Base-by-base conservation (phyloP, 2,113 vertebrate species). In the Amblyornis subalaris region DNA sequence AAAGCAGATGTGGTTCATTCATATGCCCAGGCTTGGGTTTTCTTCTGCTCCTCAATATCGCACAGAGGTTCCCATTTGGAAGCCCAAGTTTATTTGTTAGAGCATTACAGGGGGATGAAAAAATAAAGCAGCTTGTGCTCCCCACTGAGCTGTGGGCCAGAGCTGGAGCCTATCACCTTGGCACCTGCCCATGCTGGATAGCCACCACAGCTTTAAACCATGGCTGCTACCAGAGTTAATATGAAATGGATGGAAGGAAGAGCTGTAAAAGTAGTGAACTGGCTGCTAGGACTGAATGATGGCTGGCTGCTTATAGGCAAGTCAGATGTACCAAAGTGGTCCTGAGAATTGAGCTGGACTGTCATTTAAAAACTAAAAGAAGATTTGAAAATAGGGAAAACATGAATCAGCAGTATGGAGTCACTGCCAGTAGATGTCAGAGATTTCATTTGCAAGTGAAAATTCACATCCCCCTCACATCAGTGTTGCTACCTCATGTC, bases 301-400 rank as follows among this genome's bases (percentile, higher is more conserved):
- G 14, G 11, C 15, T 1, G 0, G 44, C 33, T 83, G 50, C 58
- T 44, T 69, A 60, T 10, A 48, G 25, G 29, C 22, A 76, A 67
- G 25, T 53, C 61, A 75, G 40, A 51, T n/a, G n/a, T 67, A 24
- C 26, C 58, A 42, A 29, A 73, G 26, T 25, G 33, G 24, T 64
- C 51, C 24, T 28, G 24, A 72, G 28, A 87, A 80, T 12, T 62
- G 31, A 84, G 47, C 8, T 72, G 40, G 36, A 51, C 14, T 51
- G 48, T 20, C 31, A 85, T 53, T 79, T 88, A 61, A 82, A 89
- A 93, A 58, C 69, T 19, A 50, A 51, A 69, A 67, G 19, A 53
- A 88, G 2, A 38, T 87, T 64, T 64, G 22, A 69, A 85, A 89
- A 60, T 7, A 80, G 6, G 15, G 26, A 42, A 88, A 94, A 33